phyloP scores from a whole-genome alignment of 2,888 invertebrate genomes.

The Campopleginae sp. region DNA sequence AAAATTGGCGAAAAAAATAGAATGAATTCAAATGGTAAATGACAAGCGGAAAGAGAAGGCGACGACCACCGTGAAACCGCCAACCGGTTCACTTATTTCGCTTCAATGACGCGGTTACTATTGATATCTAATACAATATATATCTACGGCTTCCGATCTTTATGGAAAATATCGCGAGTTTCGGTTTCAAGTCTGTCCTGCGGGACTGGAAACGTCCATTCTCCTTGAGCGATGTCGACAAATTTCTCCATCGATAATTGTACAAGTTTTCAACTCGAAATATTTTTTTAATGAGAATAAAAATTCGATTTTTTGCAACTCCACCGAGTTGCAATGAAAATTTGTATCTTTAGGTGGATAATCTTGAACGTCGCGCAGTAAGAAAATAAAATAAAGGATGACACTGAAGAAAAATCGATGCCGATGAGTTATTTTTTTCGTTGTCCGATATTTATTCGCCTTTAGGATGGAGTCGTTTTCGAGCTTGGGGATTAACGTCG shows the following conservation, averaged over 20 bases:
- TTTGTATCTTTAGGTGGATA: not conserved
- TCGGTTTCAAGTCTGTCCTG: no score
- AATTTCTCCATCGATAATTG: not conserved
- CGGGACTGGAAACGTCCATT: not conserved
- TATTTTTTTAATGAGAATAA: no score
- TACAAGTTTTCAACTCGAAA: not conserved
- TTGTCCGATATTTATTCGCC: constrained; percentile 25
- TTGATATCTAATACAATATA: constrained; percentile 54
- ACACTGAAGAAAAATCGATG: constrained; percentile 33
- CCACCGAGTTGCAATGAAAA: constrained; percentile 4
- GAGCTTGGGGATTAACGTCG: constrained; percentile 34
- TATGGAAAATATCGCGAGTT: not conserved
- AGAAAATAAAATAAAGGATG: not conserved
- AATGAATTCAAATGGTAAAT: constrained; percentile 16
- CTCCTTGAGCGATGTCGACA: not conserved
- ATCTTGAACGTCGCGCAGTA: constrained; percentile 5
- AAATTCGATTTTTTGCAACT: not conserved
- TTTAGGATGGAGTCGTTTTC: constrained; percentile 25
- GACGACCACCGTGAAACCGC: constrained; percentile 60
- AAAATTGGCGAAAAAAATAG: not conserved
- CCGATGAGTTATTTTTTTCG: constrained; percentile 1
- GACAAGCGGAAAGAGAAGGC: constrained; percentile 27
- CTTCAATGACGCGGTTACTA: constrained; percentile 57
- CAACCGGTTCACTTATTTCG: constrained; percentile 65
- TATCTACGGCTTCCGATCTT: constrained; percentile 51